These are phyloP conservation scores for Ranitomeya variabilis DNA, from an alignment of 2,113 vertebrate genomes.

Conservation along the genomic window DNA sequence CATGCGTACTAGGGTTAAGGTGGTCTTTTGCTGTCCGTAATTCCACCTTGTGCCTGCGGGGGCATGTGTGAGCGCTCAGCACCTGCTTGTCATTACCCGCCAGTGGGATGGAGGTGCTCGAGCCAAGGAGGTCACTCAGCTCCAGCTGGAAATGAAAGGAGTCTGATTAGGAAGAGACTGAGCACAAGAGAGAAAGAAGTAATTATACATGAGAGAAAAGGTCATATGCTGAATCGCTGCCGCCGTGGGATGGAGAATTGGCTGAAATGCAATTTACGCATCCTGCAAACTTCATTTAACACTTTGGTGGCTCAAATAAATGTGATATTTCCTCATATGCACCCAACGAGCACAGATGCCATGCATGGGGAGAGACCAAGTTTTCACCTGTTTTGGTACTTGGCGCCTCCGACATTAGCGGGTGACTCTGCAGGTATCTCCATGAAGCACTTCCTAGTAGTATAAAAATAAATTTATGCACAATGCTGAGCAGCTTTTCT, in stretches of 20 bases:
- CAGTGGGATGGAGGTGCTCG: not conserved
- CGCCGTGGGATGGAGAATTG: not conserved
- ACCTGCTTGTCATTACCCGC: not conserved
- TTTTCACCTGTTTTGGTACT: too few species aligned
- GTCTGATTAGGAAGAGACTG: constrained; percentile 23
- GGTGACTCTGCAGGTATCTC: too few species aligned
- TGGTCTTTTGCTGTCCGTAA: not conserved
- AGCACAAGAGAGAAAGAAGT: constrained; percentile 15
- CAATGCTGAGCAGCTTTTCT: too few species aligned
- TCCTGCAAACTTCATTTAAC: not conserved
- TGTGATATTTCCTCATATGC: not conserved
- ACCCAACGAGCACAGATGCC: too few species aligned
- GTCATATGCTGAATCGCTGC: not conserved
- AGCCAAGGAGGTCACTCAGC: constrained; percentile 9
- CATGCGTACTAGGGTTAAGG: too few species aligned
- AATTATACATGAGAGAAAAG: constrained; percentile 17
- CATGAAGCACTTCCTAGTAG: too few species aligned
- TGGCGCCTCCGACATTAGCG: too few species aligned
- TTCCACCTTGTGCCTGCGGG: not conserved
- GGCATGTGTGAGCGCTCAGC: not conserved
- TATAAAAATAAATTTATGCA: too few species aligned
- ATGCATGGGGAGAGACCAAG: too few species aligned
- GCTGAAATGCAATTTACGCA: not conserved
- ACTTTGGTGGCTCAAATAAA: not conserved
- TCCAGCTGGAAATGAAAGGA: constrained; percentile 25